A percentile compares a stretch with the other conserved stretches of the same genome.
These are phyloP conservation scores for Gymnoscopelus microlampas DNA, from an alignment of 2,797 vertebrate genomes.

Conservation along the genomic window DNA sequence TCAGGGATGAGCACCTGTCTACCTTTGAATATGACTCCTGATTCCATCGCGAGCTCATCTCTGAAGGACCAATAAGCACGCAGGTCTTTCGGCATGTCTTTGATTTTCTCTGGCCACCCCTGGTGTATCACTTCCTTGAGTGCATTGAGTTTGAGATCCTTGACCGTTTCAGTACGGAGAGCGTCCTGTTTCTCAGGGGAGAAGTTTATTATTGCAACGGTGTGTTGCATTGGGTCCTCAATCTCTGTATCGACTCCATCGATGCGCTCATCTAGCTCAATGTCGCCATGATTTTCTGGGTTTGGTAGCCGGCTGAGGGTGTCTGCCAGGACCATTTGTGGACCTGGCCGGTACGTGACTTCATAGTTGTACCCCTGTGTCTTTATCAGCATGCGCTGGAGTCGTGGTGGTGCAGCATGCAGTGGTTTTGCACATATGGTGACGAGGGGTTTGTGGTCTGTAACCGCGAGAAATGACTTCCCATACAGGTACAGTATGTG, in stretches of 20 bases:
- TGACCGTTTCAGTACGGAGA: conserved; percentile 9
- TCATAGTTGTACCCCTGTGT: conserved; percentile 23
- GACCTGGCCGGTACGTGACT: conserved; percentile 2
- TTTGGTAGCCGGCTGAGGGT: conserved; percentile 24
- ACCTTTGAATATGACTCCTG: conserved; percentile 33
- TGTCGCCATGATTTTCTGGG: conserved; percentile 23
- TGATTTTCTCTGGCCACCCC: conserved; percentile 13
- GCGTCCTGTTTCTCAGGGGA: conserved; percentile 14
- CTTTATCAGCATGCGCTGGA: conserved; percentile 18
- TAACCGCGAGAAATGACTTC: conserved; percentile 35
- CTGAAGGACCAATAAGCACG: conserved; percentile 15
- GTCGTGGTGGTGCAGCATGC: conserved; percentile 18
- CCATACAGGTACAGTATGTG: conserved; percentile 34
- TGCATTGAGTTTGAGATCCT: conserved; percentile 21
- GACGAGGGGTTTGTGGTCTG: conserved; percentile 31
- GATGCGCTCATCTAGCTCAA: conserved; percentile 17
- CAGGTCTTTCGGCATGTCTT: conserved; percentile 29
- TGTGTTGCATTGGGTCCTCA: conserved; percentile 14
- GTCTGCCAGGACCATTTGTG: conserved; percentile 6
- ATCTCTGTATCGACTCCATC: conserved; percentile 9
- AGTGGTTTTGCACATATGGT: conserved; percentile 34
- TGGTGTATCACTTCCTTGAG: conserved; percentile 33
- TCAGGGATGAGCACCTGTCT: conserved; percentile 39
- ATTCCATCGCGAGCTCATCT: conserved; percentile 20
- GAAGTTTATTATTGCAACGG: conserved; percentile 34